Conservation (phyloP, 2,888 invertebrate species). For the Drosophila tanythrix region DNA sequence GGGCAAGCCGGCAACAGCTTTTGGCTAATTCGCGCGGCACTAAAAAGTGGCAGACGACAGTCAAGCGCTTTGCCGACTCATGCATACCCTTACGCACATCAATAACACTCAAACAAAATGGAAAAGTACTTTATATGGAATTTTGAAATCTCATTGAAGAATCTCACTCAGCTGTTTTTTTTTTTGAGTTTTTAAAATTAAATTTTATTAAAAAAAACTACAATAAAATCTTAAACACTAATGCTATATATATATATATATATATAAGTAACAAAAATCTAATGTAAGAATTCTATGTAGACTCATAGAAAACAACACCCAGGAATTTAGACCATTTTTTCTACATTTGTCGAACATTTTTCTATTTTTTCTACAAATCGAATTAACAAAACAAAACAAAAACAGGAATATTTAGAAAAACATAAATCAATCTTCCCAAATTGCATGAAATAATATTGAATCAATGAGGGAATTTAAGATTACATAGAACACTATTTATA, state of each 20-base stretch:
- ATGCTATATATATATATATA: background rate
- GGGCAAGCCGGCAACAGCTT: slow-evolving; percentile 61
- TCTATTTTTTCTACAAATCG: background rate
- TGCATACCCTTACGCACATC: slow-evolving; percentile 1
- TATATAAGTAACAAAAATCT: background rate
- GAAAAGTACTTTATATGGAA: background rate
- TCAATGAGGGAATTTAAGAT: background rate
- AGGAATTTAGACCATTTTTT: background rate
- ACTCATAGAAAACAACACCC: background rate
- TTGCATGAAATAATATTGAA: background rate
- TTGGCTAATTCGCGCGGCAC: slow-evolving; percentile 74
- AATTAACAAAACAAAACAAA: background rate
- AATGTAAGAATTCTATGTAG: background rate
- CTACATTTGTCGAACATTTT: background rate
- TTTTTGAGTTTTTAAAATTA: background rate
- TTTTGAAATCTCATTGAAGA: background rate
- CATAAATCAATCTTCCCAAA: background rate
- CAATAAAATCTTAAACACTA: background rate
- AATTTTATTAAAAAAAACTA: background rate
- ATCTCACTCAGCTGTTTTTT: background rate
- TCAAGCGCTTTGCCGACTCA: background rate
- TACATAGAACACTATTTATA: background rate
- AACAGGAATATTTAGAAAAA: background rate
- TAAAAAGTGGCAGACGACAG: slow-evolving; percentile 37
- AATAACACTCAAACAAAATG: background rate